Evolutionary conservation across 30 jellyfish, hydroid and myxozoan species (phyloP).

Genomic region (Clytia hemisphaerica): DNA sequence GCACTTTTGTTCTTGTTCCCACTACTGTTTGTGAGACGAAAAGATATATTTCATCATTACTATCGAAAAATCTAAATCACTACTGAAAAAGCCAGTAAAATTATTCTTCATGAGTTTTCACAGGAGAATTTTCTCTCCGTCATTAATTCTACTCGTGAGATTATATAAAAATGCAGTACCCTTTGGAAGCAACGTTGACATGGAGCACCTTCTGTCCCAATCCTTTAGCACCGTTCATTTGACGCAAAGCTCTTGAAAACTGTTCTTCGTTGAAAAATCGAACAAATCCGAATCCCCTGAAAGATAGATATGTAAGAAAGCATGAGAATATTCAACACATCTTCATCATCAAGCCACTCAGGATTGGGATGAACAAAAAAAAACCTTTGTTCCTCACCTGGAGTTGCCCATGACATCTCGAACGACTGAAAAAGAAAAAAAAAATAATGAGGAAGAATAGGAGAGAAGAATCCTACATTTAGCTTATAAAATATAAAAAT

Average conservation of each 20-base stretch:
- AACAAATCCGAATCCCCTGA: constrained; percentile 88
- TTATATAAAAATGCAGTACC: constrained; percentile 6
- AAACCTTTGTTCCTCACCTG: constrained; percentile 40
- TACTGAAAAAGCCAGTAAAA: neutral
- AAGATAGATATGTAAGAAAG: neutral
- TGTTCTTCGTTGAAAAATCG: constrained; percentile 79
- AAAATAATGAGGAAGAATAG: neutral
- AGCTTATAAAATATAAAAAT: too few species aligned
- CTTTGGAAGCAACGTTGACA: constrained; percentile 59
- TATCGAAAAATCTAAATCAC: too few species aligned
- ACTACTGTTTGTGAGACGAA: too few species aligned
- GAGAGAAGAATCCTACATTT: too few species aligned
- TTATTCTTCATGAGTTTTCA: neutral
- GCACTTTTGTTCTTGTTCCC: too few species aligned
- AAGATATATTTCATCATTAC: too few species aligned
- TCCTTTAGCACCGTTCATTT: constrained; percentile 85
- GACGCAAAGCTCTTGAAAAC: constrained; percentile 57
- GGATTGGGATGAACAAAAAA: neutral
- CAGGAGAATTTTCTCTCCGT: neutral
- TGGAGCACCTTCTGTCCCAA: constrained; percentile 67
- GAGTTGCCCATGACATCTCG: constrained; percentile 57
- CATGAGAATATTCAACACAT: neutral
- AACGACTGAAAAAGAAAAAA: constrained; percentile 45
- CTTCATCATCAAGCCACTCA: neutral
- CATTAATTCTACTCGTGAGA: neutral